phyloP scores from a whole-genome alignment of 1,140 invertebrate species.

The Marisa cornuarietis region DNA sequence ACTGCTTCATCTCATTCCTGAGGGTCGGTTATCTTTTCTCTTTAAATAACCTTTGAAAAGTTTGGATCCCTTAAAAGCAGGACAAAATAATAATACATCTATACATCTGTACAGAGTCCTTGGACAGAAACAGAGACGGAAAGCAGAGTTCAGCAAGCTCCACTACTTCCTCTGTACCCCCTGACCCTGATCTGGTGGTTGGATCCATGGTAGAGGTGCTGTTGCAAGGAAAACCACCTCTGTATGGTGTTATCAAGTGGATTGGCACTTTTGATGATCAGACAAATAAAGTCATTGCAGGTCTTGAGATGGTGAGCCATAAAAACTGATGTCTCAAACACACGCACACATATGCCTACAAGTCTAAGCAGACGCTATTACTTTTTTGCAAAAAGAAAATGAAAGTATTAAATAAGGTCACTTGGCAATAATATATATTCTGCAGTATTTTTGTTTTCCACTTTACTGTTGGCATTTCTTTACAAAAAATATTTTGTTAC shows the following conservation, averaged over 20 bases:
- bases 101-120: slow-evolving; percentile 3
- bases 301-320: slow-evolving; percentile 74
- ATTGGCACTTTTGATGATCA: slow-evolving; percentile 74
- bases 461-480: no score
- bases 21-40: no score
- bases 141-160: slow-evolving; percentile 15
- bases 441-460: no score
- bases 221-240: slow-evolving; percentile 51
- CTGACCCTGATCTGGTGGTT: slow-evolving; percentile 63
- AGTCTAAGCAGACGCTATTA: not conserved
- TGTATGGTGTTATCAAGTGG: slow-evolving; percentile 85
- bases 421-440: not conserved
- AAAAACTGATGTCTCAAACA: not conserved
- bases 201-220: slow-evolving; percentile 68
- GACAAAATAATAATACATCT: not conserved
- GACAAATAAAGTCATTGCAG: slow-evolving; percentile 72
- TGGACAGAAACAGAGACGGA: slow-evolving; percentile 9
- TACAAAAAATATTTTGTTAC: no score
- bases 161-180: slow-evolving; percentile 2
- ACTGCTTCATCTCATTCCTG: no score
- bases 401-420: not conserved
- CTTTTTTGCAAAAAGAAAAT: not conserved
- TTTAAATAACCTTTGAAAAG: no score
- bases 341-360: not conserved
- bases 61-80: not conserved